Conservation (phyloP, 2,888 invertebrate genomes). For the Calliphora vomitoria region DNA sequence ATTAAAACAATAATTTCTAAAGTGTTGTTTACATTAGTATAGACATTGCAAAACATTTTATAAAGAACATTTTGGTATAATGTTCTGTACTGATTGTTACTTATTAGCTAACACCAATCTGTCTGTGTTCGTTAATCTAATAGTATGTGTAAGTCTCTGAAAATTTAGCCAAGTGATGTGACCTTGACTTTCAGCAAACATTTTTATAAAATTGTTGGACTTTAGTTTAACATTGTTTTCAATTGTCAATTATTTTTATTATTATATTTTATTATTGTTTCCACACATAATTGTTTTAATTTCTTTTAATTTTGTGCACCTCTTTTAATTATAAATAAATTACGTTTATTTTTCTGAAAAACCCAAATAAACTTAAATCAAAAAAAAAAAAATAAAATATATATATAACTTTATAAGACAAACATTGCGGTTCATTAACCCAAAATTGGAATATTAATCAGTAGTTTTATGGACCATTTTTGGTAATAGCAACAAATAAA, state of each 20-base stretch:
- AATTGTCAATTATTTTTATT: constrained; percentile 11
- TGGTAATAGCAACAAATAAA: constrained; percentile 56
- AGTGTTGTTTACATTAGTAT: no score
- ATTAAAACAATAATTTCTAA: no score
- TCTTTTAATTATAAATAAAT: background rate
- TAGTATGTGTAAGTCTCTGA: no score
- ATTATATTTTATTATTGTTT: background rate
- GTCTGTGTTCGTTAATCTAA: no score
- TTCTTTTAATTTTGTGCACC: background rate
- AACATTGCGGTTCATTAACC: constrained; percentile 63
- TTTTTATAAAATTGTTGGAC: constrained; percentile 4
- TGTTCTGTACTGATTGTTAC: no score
- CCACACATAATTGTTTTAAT: background rate
- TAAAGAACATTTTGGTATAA: no score
- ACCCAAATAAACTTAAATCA: background rate
- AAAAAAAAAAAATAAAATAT: background rate
- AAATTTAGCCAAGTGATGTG: no score
- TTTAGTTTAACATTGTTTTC: background rate
- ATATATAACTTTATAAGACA: background rate
- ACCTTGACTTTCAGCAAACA: constrained; percentile 23
- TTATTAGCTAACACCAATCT: no score
- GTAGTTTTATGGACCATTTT: constrained; percentile 50
- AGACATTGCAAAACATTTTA: no score
- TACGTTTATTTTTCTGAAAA: background rate
- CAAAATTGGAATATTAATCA: constrained; percentile 64